Evolutionary conservation across 2,113 vertebrate species (phyloP), one percentile per base, ranked within the genome.

Genomic region (Dromiciops gliroides): DNA sequence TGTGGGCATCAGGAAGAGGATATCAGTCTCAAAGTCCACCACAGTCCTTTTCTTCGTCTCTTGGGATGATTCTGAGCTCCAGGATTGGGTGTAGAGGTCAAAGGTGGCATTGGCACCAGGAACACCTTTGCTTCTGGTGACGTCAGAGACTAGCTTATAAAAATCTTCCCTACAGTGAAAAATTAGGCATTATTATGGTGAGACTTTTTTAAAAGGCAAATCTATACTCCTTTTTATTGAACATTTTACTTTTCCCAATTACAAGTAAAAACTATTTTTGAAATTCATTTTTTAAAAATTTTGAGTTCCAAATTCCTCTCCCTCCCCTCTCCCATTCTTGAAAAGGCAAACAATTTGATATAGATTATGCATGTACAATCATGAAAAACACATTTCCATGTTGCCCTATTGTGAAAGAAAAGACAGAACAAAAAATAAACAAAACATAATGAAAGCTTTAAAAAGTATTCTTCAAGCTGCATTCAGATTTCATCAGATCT

Each of bases 1-100:
- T 0, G 99, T 99, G 51, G 99, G 99, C 31, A 99, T 91, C 96
- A 99, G 98, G 98, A 99, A 99, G 94, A 99, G 99, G 96, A 98
- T 98, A 96, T 99, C 99, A 0, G 99, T 99, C 95, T 98, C 96
- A 6, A 99, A 89, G 0, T 98, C 98, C 94, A 99, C 99, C 48
- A 99, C 96, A 0, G 99, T 99, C 97, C 96, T 99, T 98, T 99
- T 99, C 94, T 99, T 97, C 3, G 95, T 96, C 93, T 98, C 98
- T 95, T 98, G 97, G 9, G n/a, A 95, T 0, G 99, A 98, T 0
- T 96, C 98, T 0, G 93, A 3, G 0, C 97, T 98, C 99, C 99
- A 99, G 26, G 1, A 0, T 50, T 97, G 60, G 0, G 99, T 99
- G 98, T 99, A 99, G 26, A 98, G 0, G 8, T 37, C 14, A n/a